Conservation (phyloP, 2,797 vertebrate species). For the Peromyscus nudipes region DNA sequence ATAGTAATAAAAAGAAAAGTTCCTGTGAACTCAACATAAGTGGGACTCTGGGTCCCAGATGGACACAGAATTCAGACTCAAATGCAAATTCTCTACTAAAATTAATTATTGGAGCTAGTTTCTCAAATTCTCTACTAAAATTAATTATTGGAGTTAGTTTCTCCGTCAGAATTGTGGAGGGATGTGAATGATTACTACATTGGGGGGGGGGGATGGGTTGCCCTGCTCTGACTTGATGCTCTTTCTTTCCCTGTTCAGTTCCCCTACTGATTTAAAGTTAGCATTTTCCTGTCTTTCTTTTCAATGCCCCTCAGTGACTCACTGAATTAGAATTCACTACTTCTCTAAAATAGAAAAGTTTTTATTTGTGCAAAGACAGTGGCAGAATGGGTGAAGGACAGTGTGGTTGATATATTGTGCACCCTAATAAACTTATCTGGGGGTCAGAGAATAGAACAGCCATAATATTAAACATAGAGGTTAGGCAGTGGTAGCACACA, state of each 20-base stretch:
- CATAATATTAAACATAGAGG: no score
- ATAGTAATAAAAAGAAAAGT: neutral
- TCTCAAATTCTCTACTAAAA: neutral
- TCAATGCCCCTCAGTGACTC: neutral
- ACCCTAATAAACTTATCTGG: no score
- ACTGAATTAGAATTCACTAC: neutral
- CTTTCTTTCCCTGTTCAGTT: neutral
- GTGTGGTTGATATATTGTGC: no score
- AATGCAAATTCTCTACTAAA: no score
- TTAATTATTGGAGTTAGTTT: neutral
- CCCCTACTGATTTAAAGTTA: neutral
- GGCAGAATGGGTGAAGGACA: neutral
- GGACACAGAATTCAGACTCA: neutral
- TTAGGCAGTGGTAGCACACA: no score
- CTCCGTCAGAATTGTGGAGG: neutral
- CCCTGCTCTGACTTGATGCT: neutral
- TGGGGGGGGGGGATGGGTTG: neutral
- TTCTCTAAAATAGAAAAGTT: neutral
- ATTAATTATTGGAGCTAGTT: neutral
- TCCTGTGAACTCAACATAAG: rapidly evolving
- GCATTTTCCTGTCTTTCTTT: neutral
- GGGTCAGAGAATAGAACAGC: no score
- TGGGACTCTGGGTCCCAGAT: no score
- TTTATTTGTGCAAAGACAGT: neutral
- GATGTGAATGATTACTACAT: neutral